Conservation (phyloP, 2,797 vertebrate genomes). For the Enteromius viviparus region DNA sequence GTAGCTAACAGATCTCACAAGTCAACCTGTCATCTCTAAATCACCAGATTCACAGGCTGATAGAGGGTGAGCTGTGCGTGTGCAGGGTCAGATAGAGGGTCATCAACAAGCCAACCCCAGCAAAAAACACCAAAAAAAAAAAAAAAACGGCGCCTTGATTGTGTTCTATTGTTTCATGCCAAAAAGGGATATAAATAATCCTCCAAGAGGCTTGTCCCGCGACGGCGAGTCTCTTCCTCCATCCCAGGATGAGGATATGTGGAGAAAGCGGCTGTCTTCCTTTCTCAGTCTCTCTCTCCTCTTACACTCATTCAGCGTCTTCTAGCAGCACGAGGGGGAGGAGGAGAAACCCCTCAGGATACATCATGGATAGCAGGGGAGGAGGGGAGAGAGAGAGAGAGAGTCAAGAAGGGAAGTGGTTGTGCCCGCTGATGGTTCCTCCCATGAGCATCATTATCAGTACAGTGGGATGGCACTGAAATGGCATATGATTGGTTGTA, state of each 20-base stretch:
- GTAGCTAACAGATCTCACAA: slow-evolving; percentile 72
- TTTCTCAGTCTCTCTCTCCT: slow-evolving; percentile 51
- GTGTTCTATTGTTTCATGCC: slow-evolving; percentile 32
- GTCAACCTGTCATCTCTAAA: slow-evolving; percentile 77
- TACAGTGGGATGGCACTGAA: slow-evolving; percentile 84
- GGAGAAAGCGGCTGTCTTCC: slow-evolving; percentile 68
- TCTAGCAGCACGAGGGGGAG: slow-evolving; percentile 73
- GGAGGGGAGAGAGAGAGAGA: slow-evolving; percentile 41
- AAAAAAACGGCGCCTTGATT: slow-evolving; percentile 63
- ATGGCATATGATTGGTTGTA: slow-evolving; percentile 89
- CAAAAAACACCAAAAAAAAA: slow-evolving; percentile 54
- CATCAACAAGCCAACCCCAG: slow-evolving; percentile 12
- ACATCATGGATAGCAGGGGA: slow-evolving; percentile 72
- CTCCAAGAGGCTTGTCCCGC: slow-evolving; percentile 72
- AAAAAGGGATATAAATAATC: slow-evolving; percentile 72
- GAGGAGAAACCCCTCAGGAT: slow-evolving; percentile 77
- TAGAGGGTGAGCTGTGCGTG: slow-evolving; percentile 67
- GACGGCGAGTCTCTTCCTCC: slow-evolving; percentile 72
- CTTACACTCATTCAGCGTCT: slow-evolving; percentile 69
- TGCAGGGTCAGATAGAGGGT: slow-evolving; percentile 53
- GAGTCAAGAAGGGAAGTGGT: neutral
- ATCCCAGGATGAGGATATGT: slow-evolving; percentile 78
- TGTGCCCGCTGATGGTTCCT: slow-evolving; percentile 36
- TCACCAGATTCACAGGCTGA: slow-evolving; percentile 73
- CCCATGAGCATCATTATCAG: slow-evolving; percentile 70